Evolutionary conservation across 2,888 invertebrate genomes (phyloP).

Genomic region (Amaurobius ferox): DNA sequence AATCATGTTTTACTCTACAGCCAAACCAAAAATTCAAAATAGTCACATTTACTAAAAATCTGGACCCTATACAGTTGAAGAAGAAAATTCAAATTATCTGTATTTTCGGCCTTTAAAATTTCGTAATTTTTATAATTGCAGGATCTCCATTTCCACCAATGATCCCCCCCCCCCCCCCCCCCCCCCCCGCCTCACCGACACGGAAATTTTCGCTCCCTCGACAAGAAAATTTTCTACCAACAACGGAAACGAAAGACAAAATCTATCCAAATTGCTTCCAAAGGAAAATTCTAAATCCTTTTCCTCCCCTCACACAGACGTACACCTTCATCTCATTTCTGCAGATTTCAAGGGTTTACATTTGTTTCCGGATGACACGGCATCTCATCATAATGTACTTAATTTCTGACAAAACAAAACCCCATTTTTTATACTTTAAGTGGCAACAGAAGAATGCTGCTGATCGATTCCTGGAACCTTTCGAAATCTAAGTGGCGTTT

Average conservation of each 20-base stretch:
- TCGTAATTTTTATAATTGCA: too few species aligned
- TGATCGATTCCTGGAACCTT: neutral
- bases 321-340: neutral
- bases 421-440: neutral
- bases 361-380: slow-evolving; percentile 7
- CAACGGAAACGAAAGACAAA: neutral
- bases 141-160: too few species aligned
- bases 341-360: neutral
- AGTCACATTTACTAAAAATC: too few species aligned
- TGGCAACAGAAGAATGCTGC: neutral
- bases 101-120: too few species aligned
- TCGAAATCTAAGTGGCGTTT: neutral
- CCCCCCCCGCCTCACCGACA: too few species aligned
- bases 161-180: too few species aligned
- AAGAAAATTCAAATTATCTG: too few species aligned
- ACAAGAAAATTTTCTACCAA: neutral
- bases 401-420: slow-evolving; percentile 12
- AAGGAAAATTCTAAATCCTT: neutral
- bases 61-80: too few species aligned
- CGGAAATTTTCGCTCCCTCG: too few species aligned
- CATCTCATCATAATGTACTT: slow-evolving; percentile 1
- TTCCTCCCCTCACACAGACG: neutral
- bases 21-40: too few species aligned
- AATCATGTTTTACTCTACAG: too few species aligned
- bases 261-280: neutral